Conservation (phyloP, 2,113 vertebrate species). For the Accipiter cooperii region DNA sequence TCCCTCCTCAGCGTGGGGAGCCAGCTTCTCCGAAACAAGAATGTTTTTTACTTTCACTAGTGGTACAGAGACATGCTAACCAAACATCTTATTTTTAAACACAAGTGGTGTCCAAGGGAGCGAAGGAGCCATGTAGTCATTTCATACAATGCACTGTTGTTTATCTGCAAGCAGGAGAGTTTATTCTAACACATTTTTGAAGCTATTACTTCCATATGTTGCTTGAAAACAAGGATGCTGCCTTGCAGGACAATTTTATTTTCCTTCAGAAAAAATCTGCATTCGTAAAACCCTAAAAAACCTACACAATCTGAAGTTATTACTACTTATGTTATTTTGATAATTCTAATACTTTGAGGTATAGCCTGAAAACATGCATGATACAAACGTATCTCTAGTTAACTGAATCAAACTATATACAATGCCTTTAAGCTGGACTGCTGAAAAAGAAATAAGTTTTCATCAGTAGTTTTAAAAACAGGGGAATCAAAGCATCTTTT, state of each 20-base stretch:
- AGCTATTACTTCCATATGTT: not conserved
- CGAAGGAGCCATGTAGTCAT: accelerated
- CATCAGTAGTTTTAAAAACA: not conserved
- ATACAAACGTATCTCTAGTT: accelerated
- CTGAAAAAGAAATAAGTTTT: not conserved
- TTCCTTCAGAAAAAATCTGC: not conserved
- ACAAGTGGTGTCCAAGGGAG: not conserved
- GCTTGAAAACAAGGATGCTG: not conserved
- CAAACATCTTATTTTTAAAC: not conserved
- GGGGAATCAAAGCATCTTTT: not conserved
- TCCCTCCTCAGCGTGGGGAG: not conserved
- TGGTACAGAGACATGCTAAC: not conserved
- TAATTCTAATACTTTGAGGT: not conserved
- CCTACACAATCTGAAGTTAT: no score
- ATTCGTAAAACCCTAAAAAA: not conserved
- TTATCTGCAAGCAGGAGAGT: not conserved
- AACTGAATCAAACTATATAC: not conserved
- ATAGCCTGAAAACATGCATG: not conserved
- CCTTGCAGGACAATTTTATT: not conserved
- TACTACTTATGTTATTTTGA: accelerated
- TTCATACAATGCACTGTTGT: not conserved
- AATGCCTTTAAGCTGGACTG: not conserved
- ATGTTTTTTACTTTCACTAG: not conserved
- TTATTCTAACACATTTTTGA: accelerated
- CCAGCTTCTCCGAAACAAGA: not conserved